Evolutionary conservation across 2,113 vertebrate species (phyloP), one percentile per base, ranked within the genome.

Genomic region (Notarius lentiginosus): DNA sequence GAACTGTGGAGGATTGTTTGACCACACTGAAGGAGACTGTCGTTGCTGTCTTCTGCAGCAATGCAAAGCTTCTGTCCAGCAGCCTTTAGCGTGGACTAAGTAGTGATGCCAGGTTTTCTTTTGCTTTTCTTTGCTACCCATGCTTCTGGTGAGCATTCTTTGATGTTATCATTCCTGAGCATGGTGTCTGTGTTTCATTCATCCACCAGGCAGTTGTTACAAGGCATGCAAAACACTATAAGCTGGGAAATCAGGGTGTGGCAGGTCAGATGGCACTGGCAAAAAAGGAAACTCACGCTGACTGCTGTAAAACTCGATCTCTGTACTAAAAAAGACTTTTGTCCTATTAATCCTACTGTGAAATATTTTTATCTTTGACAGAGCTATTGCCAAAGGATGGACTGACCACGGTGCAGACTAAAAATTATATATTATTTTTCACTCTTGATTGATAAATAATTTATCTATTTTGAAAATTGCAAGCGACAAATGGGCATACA

Each of bases 101-200:
- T 51, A 24, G 22, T 24, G 17, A 22, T 84, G 61, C 30, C 68
- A 84, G 83, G 82, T 10, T 83, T 63, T 84, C 61, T 56, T 85
- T 83, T 82, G 27, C 79, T 15, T 61, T 76, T 30, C 73, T 24
- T 22, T 82, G 53, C 30, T 24, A 51, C 87, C 34, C 79, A 84
- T 77, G 47, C 65, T 65, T 79, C 80, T 70, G 76, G 83, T 85
- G 84, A 83, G 72, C 70, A 72, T 85, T 89, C 51, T 61, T 86
- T 86, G 79, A 56, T 89, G 87, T 90, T 87, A 75, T 87, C 79
- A 89, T 89, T 89, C 79, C 87, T 86, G 75, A 83, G 66, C 85
- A 75, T 11, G 49, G 65, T 85, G 85, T 81, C 83, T 87, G 53
- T 88, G 75, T 88, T 60, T 88, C 80, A 22, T 82, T 82, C 58